These are phyloP conservation scores for Potamilus streckersoni DNA, from an alignment of 1,140 invertebrate species.

Conservation along the genomic window DNA sequence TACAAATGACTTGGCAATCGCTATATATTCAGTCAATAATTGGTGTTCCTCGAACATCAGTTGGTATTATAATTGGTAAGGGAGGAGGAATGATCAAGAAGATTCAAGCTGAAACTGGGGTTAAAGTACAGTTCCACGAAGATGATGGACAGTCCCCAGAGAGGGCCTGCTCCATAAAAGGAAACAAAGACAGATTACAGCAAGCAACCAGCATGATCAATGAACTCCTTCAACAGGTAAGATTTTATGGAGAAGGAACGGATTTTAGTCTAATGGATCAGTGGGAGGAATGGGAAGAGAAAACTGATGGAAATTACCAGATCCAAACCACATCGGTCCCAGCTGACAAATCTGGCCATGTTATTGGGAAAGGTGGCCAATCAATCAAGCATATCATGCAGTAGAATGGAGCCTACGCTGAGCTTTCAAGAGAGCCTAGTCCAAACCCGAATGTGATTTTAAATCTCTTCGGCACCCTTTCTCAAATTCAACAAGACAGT, in stretches of 20 bases:
- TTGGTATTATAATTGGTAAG: constrained; percentile 74
- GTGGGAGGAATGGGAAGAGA: constrained; percentile 59
- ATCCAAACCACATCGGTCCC: constrained; percentile 81
- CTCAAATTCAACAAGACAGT: constrained; percentile 93
- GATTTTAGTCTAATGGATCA: constrained; percentile 68
- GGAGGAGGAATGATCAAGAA: constrained; percentile 96
- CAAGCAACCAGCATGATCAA: constrained; percentile 88
- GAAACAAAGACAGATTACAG: constrained; percentile 85
- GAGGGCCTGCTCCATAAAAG: constrained; percentile 86
- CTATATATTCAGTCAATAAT: too few relatives aligned
- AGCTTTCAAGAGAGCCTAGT: constrained; percentile 66
- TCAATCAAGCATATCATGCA: constrained; percentile 69
- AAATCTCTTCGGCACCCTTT: constrained; percentile 81
- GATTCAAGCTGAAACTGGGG: constrained; percentile 94
- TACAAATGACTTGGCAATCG: too few relatives aligned
- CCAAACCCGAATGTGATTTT: constrained; percentile 66
- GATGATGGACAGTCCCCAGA: constrained; percentile 68
- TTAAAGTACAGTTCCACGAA: constrained; percentile 85
- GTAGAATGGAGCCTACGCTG: constrained; percentile 69
- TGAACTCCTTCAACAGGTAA: constrained; percentile 87
- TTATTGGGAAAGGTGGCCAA: constrained; percentile 88
- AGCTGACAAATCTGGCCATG: constrained; percentile 92
- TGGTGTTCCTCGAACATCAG: background rate
- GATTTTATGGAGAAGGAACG: constrained; percentile 69
- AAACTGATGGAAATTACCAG: constrained; percentile 60